A percentile compares a stretch with the other conserved stretches of the same genome.
These are phyloP conservation scores for Andrena flavipes DNA, from an alignment of 2,888 invertebrate genomes.

Conservation along the genomic window DNA sequence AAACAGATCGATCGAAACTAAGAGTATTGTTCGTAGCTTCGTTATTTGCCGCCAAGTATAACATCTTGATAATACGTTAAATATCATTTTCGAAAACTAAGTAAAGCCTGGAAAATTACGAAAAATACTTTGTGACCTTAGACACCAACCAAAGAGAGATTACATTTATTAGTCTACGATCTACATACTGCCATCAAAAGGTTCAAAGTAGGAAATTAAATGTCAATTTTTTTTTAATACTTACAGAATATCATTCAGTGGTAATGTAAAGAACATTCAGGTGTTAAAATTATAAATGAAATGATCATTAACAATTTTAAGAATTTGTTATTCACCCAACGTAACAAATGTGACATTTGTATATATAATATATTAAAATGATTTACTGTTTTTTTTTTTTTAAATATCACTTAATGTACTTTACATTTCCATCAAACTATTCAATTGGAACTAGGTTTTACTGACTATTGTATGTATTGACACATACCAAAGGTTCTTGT, in stretches of 20 bases:
- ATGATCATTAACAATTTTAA: background rate
- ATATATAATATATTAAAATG: conserved; percentile 6
- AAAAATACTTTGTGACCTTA: conserved; percentile 5
- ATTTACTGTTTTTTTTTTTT: conserved; percentile 22
- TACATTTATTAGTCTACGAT: background rate
- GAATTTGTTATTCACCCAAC: background rate
- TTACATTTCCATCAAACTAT: conserved; percentile 18
- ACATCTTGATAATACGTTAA: background rate
- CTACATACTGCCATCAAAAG: conserved; percentile 48
- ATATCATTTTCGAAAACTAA: background rate
- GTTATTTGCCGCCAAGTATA: conserved; percentile 1
- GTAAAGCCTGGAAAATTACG: background rate
- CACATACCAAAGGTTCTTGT: background rate
- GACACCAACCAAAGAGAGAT: conserved; percentile 22
- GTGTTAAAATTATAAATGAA: background rate
- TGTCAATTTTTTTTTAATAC: conserved; percentile 26
- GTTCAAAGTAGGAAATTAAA: conserved; percentile 16
- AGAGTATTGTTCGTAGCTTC: conserved; percentile 17
- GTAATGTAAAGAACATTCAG: conserved; percentile 19
- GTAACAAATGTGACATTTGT: conserved; percentile 13
- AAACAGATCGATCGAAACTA: conserved; percentile 5
- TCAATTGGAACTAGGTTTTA: background rate
- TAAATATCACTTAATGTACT: background rate
- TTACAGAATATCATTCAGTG: conserved; percentile 10
- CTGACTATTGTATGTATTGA: background rate